Evolutionary conservation across 2,797 vertebrate genomes (phyloP), one percentile per base, ranked within the genome.

Genomic region (Micropoecilia bifurca): DNA sequence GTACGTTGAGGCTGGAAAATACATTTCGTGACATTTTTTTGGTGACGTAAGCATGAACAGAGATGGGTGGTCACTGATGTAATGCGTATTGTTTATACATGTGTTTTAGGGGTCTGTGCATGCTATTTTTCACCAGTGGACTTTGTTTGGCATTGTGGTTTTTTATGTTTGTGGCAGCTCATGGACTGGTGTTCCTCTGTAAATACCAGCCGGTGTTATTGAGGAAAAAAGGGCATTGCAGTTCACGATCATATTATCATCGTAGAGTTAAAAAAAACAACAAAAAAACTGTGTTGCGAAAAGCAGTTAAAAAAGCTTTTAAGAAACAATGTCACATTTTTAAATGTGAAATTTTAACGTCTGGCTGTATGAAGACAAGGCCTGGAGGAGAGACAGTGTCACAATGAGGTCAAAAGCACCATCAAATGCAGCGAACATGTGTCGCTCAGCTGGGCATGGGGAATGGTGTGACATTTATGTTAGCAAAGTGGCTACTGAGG

Each of bases 141-240:
- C 80, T 90, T 91, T 93, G 91, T 93, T 92, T 92, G 83, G 83
- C 83, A 71, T 80, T 87, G 89, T 41, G 84, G 89, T 90, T 90
- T 88, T 88, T 87, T 88, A 71, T 88, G 93, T 91, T 90, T 91
- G 90, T 90, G 91, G 90, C 86, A 81, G 57, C 30, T 39, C 83
- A 80, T 59, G 57, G 75, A 78, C 71, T 33, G 83, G 83, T 85
- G 88, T 87, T 88, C 80, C 79, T 66, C 77, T 48, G 80, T 92
- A 93, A 92, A 92, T 92, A 90, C 78, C 82, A 78, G 61, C 73
- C 74, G 0, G 55, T 47, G 86, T 90, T 79, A 63, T 36, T 85
- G 81, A 83, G 85, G 41, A 41, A 41, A 74, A 74, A 80, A 74
- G 43, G 41, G 13, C 2, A 2, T 13, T 43, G 80, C 68, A 30